Conservation (phyloP, 64 coral and sea anemone species). For the Stylophora pistillata region DNA sequence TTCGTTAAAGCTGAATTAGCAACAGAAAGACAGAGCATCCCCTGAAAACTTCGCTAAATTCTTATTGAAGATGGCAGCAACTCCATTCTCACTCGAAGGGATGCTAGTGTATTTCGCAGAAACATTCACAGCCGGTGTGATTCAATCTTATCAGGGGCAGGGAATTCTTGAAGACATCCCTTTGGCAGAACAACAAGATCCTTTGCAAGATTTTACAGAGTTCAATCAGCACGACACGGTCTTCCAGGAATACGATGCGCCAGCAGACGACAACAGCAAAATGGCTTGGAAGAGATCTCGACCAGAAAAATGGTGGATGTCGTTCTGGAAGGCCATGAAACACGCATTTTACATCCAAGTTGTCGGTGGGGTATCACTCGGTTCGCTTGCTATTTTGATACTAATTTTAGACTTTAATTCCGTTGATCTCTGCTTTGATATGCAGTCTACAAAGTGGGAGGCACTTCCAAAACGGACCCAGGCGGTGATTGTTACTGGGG, state of each 20-base stretch:
- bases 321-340: constrained; percentile 37
- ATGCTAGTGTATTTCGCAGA: not conserved
- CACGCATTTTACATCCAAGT: constrained; percentile 34
- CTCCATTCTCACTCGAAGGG: constrained; percentile 18
- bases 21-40: too few relatives aligned
- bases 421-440: constrained; percentile 57
- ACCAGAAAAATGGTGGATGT: constrained; percentile 30
- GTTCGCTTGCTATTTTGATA: constrained; percentile 42
- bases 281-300: constrained; percentile 33
- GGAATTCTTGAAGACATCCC: not conserved
- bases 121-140: constrained; percentile 14
- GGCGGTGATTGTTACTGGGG: constrained; percentile 52
- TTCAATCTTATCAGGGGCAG: constrained; percentile 8
- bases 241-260: constrained; percentile 77
- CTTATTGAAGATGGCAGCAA: not conserved
- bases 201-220: constrained; percentile 55
- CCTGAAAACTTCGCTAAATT: not conserved
- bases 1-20: too few relatives aligned
- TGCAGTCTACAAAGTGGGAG: constrained; percentile 54
- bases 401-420: constrained; percentile 68
- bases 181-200: not conserved
- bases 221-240: constrained; percentile 60
- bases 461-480: constrained; percentile 43
- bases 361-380: constrained; percentile 45
- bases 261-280: constrained; percentile 1